Evolutionary conservation across 2,888 invertebrate genomes (phyloP), one percentile per base, ranked within the genome.

Genomic region (Chalcis sispes): DNA sequence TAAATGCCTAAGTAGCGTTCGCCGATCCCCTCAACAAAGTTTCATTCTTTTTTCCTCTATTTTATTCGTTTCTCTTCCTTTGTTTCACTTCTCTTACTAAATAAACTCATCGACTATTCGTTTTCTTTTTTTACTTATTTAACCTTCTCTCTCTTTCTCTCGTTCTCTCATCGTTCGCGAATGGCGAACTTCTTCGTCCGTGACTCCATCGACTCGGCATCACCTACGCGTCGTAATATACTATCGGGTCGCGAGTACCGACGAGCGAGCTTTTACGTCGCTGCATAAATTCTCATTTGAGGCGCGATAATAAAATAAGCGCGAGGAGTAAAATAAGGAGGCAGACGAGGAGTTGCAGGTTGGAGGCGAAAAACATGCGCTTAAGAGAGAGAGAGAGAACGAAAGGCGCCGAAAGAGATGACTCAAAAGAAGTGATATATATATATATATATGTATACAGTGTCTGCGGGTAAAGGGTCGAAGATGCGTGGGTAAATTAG

Each of bases 261-360:
- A 86, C 86, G 85, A n/a, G n/a, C 84, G 85, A 83, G 82, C 86
- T 85, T 85, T 86, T 86, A 85, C 83, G 86, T 85, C n/a, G n/a
- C 85, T 82, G 82, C 85, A 86, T 87, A 86, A 87, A 87, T 86
- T 86, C 84, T 86, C 86, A 86, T 87, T 87, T 86, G 83, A 86
- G 84, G 75, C 79, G 77, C 83, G 85, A 86, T 86, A 86, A 87
- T 86, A 86, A 86, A 86, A 86, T 85, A 84, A 86, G 27, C 27
- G 27, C 13, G 54, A 13, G 13, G 15, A 15, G 20, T 25, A 54
- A 15, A 27, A 54, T 15, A 3, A 15, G 27, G 13, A 54, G 15
- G 13, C 0, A 15, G 15, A 54, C 25, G 8, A 20, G 20, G 48
- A 48, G n/a, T 46, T 10, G 48, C 18, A n/a, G 48, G 2, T n/a